Evolutionary conservation across 2,888 invertebrate genomes (phyloP), one percentile per base, ranked within the genome.

Genomic region (Caenorhabditis auriculariae): DNA sequence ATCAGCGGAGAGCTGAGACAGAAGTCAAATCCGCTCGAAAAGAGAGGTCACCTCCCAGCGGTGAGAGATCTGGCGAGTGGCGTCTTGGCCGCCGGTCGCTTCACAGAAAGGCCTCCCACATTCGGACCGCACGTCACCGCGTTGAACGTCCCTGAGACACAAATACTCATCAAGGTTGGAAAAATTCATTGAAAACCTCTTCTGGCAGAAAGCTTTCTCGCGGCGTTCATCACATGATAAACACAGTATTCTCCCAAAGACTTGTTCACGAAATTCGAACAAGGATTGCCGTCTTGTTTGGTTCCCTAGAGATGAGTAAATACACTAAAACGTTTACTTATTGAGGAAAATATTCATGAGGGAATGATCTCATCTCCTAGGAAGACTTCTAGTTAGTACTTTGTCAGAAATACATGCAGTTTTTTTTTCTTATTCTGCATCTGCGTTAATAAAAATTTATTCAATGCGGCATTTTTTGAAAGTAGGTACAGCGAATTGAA

Each of bases 201-300:
- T 43, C 60, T 69, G 19, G 69, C 61, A 7, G 64, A 59, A 38
- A 69, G 57, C 50, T 64, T 64, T 15, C 66, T 38, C 7, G 63
- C 69, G 9, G 54, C 64, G 26, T 55, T 64, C 64, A 65, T 67
- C 37, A 77, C 66, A 52, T 78, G 78, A 50, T 64, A 78, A 7
- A 69, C 72, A 42, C 78, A 78, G 45, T 56, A 67, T 37, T 75
- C 75, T 21, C 71, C 65, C 15, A 65, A 41, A 2, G 74, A 67
- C 17, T 57, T 21, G 58, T 80, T 80, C 23, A 80, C 74, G 24
- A 74, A 73, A 50, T 73, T 73, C 15, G 61, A 45, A 54, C 80
- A 80, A 24, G 41, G 52, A 23, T 54, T 47, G 6, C 71, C 72
- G 55, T 77, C 76, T 48, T 69, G 65, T 38, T 67, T 60, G n/a